Evolutionary conservation across 2,797 vertebrate species (phyloP), one percentile per base, ranked within the genome.

Genomic region (Alca torda): DNA sequence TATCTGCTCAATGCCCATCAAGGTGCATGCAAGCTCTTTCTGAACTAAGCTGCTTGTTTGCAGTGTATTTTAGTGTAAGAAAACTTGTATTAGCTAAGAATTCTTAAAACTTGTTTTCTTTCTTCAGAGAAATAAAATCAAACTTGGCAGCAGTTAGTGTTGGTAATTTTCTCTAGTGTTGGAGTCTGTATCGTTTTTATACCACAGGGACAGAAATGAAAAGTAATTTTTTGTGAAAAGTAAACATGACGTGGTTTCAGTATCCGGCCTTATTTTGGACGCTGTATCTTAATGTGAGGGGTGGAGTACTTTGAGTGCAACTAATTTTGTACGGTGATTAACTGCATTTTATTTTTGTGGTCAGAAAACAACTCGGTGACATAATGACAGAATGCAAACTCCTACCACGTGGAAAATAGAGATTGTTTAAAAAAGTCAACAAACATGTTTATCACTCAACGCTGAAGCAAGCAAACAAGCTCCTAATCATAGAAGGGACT

Each of bases 381-480:
- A 21, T 25, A 60, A 68, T 16, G 48, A 78, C 3, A 1, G 14
- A 41, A 11, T 37, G 24, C 28, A 45, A 2, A 3, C 53, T 53
- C 19, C 25, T 57, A 7, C 31, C 21, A 9, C 51, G 37, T 10
- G 16, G 51, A 53, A 85, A 87, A 50, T 5, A 26, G 23, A 4
- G 13, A 15, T 33, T 3, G 13, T 61, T 92, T 63, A 2, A 63
- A 68, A 21, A 60, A 63, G 33, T 24, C 45, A 19, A 6, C 45
- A 84, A 24, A 7, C 0, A 1, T 1, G 1, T 53, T 75, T 4
- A 4, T 35, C 0, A 1, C 41, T 74, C 23, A 26, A 20, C 31
- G 14, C 21, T 45, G 37, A 53, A 43, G n/a, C 21, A 60, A 60
- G 18, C 33, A 80, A 94, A 61, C 20, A 51, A 33, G 31, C 11